A percentile compares a stretch with the other conserved stretches of the same genome.
phyloP scores from a whole-genome alignment of 2,797 vertebrate species.

The Graptemys geographica region DNA sequence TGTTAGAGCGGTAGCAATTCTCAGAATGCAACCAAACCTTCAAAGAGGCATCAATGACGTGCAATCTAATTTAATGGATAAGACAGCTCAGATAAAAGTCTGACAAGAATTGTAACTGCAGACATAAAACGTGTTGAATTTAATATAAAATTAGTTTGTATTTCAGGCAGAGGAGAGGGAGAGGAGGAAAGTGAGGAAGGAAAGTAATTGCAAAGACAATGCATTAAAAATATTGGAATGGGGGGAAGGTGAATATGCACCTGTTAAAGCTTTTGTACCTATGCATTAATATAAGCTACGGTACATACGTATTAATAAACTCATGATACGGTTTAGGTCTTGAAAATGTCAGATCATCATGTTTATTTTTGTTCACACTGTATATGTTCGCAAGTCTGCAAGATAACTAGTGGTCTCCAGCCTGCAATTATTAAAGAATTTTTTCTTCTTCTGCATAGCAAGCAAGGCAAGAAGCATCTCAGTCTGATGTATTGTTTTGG shows the following conservation, averaged over 20 bases:
- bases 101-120: background rate
- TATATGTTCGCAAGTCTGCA: background rate
- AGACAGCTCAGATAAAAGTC: background rate
- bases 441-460: background rate
- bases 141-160: background rate
- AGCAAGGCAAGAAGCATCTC: background rate
- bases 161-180: conserved; percentile 46
- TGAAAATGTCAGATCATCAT: background rate
- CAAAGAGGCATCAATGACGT: background rate
- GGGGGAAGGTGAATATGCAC: background rate
- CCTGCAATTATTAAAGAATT: background rate
- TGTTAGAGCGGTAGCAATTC: conserved; percentile 27
- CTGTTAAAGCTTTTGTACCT: rapidly evolving
- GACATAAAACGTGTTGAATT: conserved; percentile 8
- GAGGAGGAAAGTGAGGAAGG: background rate
- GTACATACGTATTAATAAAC: rapidly evolving
- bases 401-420: background rate
- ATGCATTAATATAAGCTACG: background rate
- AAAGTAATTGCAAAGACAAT: background rate
- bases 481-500: background rate
- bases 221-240: background rate
- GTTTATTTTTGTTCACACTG: background rate
- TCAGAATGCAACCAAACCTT: background rate
- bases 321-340: background rate
- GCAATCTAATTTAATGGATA: background rate